Evolutionary conservation across 2,888 invertebrate genomes (phyloP).

Genomic region (Tenthredo distinguenda): DNA sequence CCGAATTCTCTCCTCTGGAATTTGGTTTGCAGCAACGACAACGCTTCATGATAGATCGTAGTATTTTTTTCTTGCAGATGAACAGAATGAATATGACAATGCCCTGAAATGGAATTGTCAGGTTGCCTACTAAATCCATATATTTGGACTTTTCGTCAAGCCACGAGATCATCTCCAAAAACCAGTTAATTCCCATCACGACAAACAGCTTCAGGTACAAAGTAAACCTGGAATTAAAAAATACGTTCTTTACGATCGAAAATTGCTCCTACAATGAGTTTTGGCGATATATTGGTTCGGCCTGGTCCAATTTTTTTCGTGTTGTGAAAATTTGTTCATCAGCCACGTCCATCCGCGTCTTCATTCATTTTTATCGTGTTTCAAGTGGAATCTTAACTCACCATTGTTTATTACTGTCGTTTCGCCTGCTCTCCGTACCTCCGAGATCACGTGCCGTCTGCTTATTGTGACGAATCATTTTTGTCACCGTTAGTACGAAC

Average conservation of each 20-base stretch:
- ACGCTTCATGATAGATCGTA: conserved; percentile 82
- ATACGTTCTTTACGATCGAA: not conserved
- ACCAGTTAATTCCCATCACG: conserved; percentile 93
- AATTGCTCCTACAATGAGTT: not conserved
- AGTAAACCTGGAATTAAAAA: conserved; percentile 82
- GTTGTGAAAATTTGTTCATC: no score
- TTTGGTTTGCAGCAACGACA: conserved; percentile 71
- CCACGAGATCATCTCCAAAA: conserved; percentile 88
- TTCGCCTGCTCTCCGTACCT: conserved; percentile 83
- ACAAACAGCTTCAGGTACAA: conserved; percentile 90
- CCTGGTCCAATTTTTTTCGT: no score
- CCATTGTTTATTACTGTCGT: conserved; percentile 83
- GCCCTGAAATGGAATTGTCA: conserved; percentile 85
- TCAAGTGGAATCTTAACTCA: conserved; percentile 61
- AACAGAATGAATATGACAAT: conserved; percentile 86
- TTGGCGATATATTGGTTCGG: no score
- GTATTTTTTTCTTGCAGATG: conserved; percentile 86
- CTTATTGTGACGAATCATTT: conserved; percentile 83
- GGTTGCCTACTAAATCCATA: conserved; percentile 83
- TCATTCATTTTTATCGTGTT: not conserved
- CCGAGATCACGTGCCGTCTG: conserved; percentile 84
- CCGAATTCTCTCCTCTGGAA: conserved; percentile 75
- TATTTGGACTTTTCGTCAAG: conserved; percentile 78
- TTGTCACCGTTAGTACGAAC: conserved; percentile 85
- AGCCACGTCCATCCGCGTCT: not conserved